Evolutionary conservation across 2,888 invertebrate species (phyloP).

Genomic region (Melinaea menophilus): DNA sequence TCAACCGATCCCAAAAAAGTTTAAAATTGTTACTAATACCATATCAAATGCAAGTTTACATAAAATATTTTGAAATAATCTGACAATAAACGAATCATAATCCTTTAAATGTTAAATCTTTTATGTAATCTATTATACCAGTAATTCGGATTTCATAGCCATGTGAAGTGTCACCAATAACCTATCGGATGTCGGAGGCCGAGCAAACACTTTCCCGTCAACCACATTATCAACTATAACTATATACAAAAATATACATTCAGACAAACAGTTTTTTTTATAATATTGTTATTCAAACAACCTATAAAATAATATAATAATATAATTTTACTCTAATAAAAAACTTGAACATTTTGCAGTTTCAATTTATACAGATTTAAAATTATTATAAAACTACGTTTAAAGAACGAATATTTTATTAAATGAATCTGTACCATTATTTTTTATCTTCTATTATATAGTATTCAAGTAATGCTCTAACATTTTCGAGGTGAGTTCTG

Average conservation of each 20-base stretch:
- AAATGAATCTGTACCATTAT: background rate
- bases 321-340: too few relatives aligned
- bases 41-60: too few relatives aligned
- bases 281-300: background rate
- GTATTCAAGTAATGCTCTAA: slow-evolving; percentile 1
- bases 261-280: background rate
- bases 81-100: too few relatives aligned
- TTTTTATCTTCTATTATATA: slow-evolving; percentile 1
- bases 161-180: slow-evolving; percentile 57
- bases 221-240: slow-evolving; percentile 11
- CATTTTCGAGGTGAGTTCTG: slow-evolving; percentile 1
- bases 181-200: slow-evolving; percentile 58
- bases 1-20: slow-evolving; percentile 41
- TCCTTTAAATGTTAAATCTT: background rate
- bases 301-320: too few relatives aligned
- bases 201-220: slow-evolving; percentile 56
- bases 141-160: slow-evolving; percentile 41
- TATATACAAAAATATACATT: too few relatives aligned
- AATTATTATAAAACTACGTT: background rate
- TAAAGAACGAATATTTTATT: too few relatives aligned
- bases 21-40: too few relatives aligned
- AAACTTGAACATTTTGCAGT: too few relatives aligned
- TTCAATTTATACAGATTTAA: background rate
- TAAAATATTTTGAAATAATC: too few relatives aligned
- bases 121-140: slow-evolving; percentile 12